These are phyloP conservation scores for Pyrocoelia pectoralis DNA, from an alignment of 2,888 invertebrate genomes.

Conservation along the genomic window DNA sequence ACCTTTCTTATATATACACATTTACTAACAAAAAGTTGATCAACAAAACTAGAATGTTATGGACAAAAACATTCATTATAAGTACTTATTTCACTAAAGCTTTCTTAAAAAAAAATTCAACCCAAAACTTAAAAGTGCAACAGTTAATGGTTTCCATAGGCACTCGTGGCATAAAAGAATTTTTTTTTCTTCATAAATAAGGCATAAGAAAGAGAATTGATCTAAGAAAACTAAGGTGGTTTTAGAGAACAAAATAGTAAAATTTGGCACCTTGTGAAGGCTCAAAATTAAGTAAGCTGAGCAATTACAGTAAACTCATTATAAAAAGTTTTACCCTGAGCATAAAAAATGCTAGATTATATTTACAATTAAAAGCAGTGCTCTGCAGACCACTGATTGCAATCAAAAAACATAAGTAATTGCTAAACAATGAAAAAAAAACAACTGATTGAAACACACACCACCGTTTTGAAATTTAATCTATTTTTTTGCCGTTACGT, in stretches of 20 bases:
- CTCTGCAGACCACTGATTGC: neutral
- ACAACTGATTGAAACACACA: neutral
- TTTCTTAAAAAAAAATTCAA: neutral
- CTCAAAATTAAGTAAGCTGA: conserved; percentile 3
- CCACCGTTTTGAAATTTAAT: conserved; percentile 29
- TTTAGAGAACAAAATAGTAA: neutral
- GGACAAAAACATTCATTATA: neutral
- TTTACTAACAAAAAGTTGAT: conserved; percentile 8
- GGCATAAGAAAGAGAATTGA: neutral
- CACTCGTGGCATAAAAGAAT: conserved; percentile 27
- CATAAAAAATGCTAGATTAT: conserved; percentile 3
- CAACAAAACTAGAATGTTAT: conserved; percentile 2
- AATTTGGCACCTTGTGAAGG: neutral
- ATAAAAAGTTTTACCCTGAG: conserved; percentile 2
- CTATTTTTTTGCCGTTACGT: conserved; percentile 43
- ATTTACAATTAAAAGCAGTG: conserved; percentile 6
- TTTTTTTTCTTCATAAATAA: conserved; percentile 10
- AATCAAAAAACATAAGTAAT: conserved; percentile 2
- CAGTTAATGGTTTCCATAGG: conserved; percentile 24
- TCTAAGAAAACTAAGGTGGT: neutral
- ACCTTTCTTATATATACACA: conserved; percentile 21
- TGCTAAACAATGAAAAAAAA: neutral
- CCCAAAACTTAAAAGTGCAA: neutral
- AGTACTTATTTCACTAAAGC: neutral
- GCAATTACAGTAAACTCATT: neutral